A percentile compares a stretch with the other conserved stretches of the same genome.
phyloP scores from a whole-genome alignment of 2,888 invertebrate species.

The Phyto melanocephala region DNA sequence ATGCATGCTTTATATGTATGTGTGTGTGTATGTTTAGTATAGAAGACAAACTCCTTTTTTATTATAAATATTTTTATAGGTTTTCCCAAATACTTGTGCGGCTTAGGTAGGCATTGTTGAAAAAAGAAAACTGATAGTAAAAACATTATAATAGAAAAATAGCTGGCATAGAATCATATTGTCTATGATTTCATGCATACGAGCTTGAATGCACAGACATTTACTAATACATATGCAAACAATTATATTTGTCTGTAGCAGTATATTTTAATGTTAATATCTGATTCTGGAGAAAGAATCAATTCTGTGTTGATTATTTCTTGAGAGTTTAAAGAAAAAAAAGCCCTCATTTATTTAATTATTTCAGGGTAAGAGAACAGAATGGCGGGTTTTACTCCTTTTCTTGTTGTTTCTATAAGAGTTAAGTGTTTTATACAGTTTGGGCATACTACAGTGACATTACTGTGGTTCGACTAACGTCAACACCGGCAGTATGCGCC shows the following conservation, averaged over 20 bases:
- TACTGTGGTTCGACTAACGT: too few species aligned
- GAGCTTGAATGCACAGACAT: slow-evolving; percentile 36
- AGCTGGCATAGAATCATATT: slow-evolving; percentile 14
- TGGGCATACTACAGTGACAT: too few species aligned
- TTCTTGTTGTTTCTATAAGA: too few species aligned
- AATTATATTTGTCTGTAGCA: background rate
- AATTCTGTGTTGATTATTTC: too few species aligned
- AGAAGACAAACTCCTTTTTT: background rate
- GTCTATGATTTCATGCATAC: slow-evolving; percentile 43
- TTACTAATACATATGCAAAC: background rate
- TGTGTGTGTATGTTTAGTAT: too few species aligned
- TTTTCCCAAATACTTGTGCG: slow-evolving; percentile 27
- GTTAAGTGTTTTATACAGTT: too few species aligned
- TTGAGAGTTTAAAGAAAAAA: too few species aligned
- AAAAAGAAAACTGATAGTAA: slow-evolving; percentile 40
- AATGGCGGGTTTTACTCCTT: too few species aligned
- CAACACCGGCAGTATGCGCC: too few species aligned
- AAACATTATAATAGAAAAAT: slow-evolving; percentile 36
- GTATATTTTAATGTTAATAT: slow-evolving; percentile 26
- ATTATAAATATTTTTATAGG: background rate
- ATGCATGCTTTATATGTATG: background rate
- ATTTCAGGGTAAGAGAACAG: too few species aligned
- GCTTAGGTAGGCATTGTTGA: slow-evolving; percentile 5
- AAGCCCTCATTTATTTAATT: too few species aligned
- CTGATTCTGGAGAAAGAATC: background rate